Evolutionary conservation across 2,888 invertebrate genomes (phyloP).

Genomic region (Synergus japonicus): DNA sequence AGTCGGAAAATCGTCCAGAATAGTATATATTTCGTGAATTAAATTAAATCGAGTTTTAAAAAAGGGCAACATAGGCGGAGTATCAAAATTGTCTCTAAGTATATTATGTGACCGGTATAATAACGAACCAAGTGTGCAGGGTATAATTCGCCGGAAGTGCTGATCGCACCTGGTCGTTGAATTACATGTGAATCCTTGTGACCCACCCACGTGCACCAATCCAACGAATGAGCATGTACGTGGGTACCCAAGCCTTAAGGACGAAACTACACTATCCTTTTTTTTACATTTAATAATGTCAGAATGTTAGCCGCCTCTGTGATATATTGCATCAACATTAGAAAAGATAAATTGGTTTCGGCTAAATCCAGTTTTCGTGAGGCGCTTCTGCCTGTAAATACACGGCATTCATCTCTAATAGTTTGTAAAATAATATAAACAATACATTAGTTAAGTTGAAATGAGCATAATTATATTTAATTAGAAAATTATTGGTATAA

Average conservation of each 20-base stretch:
- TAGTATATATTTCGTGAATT: conserved; percentile 1
- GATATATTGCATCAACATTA: conserved; percentile 21
- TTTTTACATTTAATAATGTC: conserved; percentile 15
- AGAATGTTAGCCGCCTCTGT: conserved; percentile 22
- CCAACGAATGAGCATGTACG: conserved; percentile 48
- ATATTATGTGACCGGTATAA: neutral
- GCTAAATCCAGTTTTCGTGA: conserved; percentile 6
- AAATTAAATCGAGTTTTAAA: too few species aligned
- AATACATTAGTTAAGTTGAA: neutral
- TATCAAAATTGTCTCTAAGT: neutral
- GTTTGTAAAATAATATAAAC: neutral
- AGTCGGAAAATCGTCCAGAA: neutral
- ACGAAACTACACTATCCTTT: conserved; percentile 18
- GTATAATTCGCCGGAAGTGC: conserved; percentile 48
- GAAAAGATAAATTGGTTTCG: conserved; percentile 6
- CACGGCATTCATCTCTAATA: neutral
- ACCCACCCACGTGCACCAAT: conserved; percentile 51
- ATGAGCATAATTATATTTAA: neutral
- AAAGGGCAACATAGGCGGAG: neutral
- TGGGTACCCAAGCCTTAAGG: conserved; percentile 46
- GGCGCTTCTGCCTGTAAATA: neutral
- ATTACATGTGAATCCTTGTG: conserved; percentile 49
- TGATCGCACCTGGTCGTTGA: conserved; percentile 51
- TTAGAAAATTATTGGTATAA: too few species aligned
- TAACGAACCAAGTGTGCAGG: neutral